Conservation (phyloP, 2,888 invertebrate genomes). For the Ctena decussata region DNA sequence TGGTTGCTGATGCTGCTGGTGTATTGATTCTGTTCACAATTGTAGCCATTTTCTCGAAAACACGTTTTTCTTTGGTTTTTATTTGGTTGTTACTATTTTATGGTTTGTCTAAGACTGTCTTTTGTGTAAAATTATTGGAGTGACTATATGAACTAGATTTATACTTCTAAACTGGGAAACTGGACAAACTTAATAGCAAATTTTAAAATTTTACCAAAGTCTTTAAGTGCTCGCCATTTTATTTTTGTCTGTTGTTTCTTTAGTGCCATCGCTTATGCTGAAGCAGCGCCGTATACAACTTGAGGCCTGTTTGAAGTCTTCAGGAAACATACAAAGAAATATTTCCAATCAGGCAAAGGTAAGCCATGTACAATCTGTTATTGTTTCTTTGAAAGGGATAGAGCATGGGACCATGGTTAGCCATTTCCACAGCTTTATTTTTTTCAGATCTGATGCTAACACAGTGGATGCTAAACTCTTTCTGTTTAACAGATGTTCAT, state of each 20-base stretch:
- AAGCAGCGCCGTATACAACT: neutral
- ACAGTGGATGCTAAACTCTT: too few relatives aligned
- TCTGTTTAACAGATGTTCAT: too few relatives aligned
- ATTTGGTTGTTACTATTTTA: neutral
- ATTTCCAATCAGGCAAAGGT: conserved; percentile 11
- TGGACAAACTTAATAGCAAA: too few relatives aligned
- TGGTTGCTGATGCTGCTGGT: conserved; percentile 62
- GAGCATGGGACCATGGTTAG: too few relatives aligned
- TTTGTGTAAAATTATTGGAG: too few relatives aligned
- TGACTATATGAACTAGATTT: too few relatives aligned
- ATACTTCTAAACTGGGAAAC: too few relatives aligned
- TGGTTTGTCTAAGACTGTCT: neutral
- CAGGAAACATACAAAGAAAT: neutral
- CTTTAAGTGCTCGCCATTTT: neutral
- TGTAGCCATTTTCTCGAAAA: neutral
- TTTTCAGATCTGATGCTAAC: too few relatives aligned
- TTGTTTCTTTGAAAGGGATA: too few relatives aligned
- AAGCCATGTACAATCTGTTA: too few relatives aligned
- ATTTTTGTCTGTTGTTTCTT: neutral
- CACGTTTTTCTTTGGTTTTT: neutral
- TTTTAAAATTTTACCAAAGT: too few relatives aligned
- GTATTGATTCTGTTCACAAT: conserved; percentile 45
- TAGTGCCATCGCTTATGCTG: neutral
- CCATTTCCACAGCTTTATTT: too few relatives aligned
- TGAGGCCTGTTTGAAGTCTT: neutral